Base-by-base conservation (phyloP, 2,888 invertebrate genomes). In the Hirtodrosophila duncani region DNA sequence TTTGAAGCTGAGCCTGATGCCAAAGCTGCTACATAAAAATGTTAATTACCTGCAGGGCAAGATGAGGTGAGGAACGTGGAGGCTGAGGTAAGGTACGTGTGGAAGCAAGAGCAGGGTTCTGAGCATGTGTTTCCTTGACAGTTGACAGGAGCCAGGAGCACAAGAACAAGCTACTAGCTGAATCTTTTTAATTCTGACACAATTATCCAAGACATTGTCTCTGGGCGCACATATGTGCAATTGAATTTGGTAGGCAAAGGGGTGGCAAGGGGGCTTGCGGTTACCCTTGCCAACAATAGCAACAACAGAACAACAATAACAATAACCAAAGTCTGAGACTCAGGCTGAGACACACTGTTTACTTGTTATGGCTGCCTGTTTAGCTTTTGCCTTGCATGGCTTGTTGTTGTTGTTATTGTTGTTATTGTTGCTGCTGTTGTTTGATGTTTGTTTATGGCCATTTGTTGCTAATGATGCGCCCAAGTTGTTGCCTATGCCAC, bases 11-110 rank as follows among this genome's bases (percentile, higher is more conserved):
- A n/a, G n/a, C 20, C 18, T 29, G 8, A 46, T 52, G 63, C 43
- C 56, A 78, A 69, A 57, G 70, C n/a, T n/a, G n/a, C n/a, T 62
- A 70, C 61, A 67, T 69, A 78, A 78, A 72, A 72, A 74, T 59
- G 63, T 65, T 67, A 79, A 74, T 71, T 74, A 75, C 74, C 77
- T 59, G 65, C 65, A 59, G 67, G 57, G 49, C 39, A 46, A 30
- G 9, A n/a, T n/a, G n/a, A n/a, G 4, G 10, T 17, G 17, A 34
- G 10, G 14, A n/a, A 30, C 10, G 5, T 33, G 10, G 21, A 13
- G 8, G n/a, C 21, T 33, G 27, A 27, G 39, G 21, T 17, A 11
- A 24, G 23, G 34, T 14, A 9, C 27, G 24, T 11, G 27, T 39
- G 26, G 31, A 23, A 21, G 36, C 46, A 44, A 63, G 49, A 63